Evolutionary conservation across 2,888 invertebrate genomes (phyloP).

Genomic region (Junonia oenone): DNA sequence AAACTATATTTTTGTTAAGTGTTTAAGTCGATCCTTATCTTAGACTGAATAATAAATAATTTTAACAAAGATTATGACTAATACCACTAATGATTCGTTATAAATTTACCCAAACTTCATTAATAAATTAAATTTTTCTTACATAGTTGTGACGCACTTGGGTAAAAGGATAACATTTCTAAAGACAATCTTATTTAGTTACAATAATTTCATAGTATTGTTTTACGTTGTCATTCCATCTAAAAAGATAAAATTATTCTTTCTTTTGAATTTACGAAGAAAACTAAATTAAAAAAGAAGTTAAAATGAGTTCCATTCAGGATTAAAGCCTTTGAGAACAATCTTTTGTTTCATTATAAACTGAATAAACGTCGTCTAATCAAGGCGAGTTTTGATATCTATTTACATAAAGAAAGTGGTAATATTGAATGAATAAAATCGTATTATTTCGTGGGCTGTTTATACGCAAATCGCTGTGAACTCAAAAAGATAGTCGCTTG

Average conservation of each 20-base stretch:
- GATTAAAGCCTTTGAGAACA: neutral
- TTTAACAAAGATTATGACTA: too few relatives aligned
- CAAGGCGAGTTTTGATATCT: slow-evolving; percentile 4
- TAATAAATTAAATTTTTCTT: too few relatives aligned
- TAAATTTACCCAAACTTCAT: too few relatives aligned
- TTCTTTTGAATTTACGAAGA: neutral
- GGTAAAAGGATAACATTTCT: too few relatives aligned
- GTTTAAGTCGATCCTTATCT: too few relatives aligned
- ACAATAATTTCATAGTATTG: too few relatives aligned
- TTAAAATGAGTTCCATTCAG: neutral
- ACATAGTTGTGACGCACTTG: too few relatives aligned
- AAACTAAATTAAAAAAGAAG: neutral
- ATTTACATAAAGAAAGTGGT: neutral
- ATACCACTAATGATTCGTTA: too few relatives aligned
- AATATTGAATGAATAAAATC: neutral
- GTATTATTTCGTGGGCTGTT: neutral
- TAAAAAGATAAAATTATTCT: neutral
- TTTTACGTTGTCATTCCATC: too few relatives aligned
- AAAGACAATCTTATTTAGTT: too few relatives aligned
- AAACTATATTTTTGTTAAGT: too few relatives aligned
- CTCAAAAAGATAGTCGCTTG: neutral
- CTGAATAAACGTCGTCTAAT: slow-evolving; percentile 3
- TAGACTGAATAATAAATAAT: too few relatives aligned
- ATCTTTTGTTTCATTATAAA: neutral
- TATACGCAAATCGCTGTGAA: neutral